Evolutionary conservation across 1,140 invertebrate genomes (phyloP).

Genomic region (Phymorhynchus buccinoides): DNA sequence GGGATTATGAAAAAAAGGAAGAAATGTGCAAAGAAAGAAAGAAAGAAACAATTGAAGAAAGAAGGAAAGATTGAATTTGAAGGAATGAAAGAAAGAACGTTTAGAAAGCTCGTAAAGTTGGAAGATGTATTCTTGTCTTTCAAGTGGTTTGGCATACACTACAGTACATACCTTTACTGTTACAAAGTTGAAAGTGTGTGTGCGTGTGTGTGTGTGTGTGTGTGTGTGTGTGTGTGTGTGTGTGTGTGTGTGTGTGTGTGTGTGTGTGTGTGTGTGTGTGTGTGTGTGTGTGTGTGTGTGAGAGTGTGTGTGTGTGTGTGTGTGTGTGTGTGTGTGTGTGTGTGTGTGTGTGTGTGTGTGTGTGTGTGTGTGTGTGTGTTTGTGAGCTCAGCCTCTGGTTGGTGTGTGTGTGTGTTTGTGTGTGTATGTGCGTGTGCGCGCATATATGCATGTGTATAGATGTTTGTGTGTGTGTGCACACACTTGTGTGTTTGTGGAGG

Average conservation of each 20-base stretch:
- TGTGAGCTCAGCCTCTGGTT: not conserved
- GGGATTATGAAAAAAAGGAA: too few species aligned
- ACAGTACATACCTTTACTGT: too few species aligned
- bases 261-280: not conserved
- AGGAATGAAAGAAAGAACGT: too few species aligned
- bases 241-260: not conserved
- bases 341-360: not conserved
- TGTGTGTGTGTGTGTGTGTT: not conserved
- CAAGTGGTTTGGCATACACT: too few species aligned
- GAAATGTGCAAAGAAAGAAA: too few species aligned
- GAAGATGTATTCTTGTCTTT: too few species aligned
- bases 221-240: not conserved
- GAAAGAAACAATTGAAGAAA: too few species aligned
- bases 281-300: slow-evolving; percentile 9
- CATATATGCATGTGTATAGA: not conserved
- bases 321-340: slow-evolving; percentile 17
- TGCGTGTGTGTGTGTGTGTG: not conserved
- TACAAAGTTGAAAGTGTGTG: not conserved
- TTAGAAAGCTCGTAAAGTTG: too few species aligned
- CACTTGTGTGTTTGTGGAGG: not conserved
- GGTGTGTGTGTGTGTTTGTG: not conserved
- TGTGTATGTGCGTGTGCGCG: not conserved
- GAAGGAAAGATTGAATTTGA: too few species aligned
- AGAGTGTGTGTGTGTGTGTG: slow-evolving; percentile 9
- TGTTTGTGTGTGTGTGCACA: not conserved